Conservation (phyloP, 2,797 vertebrate species). For the Acipenser transmontanus region DNA sequence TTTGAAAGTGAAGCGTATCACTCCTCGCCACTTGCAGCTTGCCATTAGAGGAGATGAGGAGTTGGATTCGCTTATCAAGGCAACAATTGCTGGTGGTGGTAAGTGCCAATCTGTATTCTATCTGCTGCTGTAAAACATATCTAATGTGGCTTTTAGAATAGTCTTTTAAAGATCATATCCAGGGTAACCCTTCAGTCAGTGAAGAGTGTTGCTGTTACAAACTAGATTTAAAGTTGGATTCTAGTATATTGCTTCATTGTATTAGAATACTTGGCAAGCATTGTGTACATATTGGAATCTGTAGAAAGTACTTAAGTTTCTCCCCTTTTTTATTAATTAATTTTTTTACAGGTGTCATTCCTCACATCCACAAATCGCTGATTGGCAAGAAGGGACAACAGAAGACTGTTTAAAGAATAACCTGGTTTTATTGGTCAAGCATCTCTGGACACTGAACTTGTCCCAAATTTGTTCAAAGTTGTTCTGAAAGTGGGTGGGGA, state of each 20-base stretch:
- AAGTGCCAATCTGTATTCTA: constrained; percentile 6
- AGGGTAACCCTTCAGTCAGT: background rate
- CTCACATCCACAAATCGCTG: constrained; percentile 73
- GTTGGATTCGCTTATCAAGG: constrained; percentile 72
- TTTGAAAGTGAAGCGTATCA: constrained; percentile 71
- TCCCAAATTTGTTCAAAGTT: background rate
- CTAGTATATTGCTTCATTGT: background rate
- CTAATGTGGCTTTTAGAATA: too few relatives aligned
- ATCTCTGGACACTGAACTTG: constrained; percentile 44
- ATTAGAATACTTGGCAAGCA: background rate
- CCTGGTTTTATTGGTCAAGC: constrained; percentile 28
- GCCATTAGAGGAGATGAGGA: constrained; percentile 73
- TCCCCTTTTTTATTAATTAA: background rate
- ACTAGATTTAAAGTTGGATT: background rate
- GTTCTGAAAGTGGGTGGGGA: constrained; percentile 18
- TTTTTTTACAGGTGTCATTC: constrained; percentile 58
- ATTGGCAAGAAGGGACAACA: constrained; percentile 76
- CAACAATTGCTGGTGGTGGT: constrained; percentile 74
- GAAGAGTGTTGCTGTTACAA: background rate
- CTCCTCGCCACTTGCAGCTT: constrained; percentile 71
- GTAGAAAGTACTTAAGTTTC: background rate
- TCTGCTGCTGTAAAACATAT: too few relatives aligned
- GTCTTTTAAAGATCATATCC: too few relatives aligned
- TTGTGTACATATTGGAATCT: background rate
- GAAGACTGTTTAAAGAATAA: constrained; percentile 62